These are phyloP conservation scores for Drosophila pruinosa DNA, from an alignment of 1,140 invertebrate genomes.

Conservation along the genomic window DNA sequence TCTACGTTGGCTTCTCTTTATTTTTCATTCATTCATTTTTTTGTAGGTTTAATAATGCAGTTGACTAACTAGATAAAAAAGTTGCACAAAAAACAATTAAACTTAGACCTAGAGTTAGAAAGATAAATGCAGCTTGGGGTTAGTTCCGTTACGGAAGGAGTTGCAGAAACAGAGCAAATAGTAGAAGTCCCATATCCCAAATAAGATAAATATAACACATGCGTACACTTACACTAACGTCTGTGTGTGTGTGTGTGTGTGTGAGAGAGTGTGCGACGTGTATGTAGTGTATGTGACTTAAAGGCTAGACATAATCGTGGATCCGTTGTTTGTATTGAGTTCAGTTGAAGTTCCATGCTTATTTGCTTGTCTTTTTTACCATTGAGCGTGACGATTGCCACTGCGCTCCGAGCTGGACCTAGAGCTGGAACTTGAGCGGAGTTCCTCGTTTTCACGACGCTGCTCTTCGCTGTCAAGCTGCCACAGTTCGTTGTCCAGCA, in stretches of 20 bases:
- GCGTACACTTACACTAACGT: constrained; percentile 30
- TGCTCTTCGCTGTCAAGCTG: constrained; percentile 54
- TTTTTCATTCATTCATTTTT: not conserved
- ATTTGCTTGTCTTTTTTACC: constrained; percentile 25
- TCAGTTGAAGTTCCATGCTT: constrained; percentile 47
- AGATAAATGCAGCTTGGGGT: constrained; percentile 37
- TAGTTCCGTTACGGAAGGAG: too few species aligned
- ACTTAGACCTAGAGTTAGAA: constrained; percentile 56
- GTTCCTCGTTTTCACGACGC: constrained; percentile 40
- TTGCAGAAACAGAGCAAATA: constrained; percentile 8
- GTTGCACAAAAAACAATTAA: constrained; percentile 61
- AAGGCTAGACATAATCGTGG: constrained; percentile 46
- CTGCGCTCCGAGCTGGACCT: constrained; percentile 19
- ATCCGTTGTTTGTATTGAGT: constrained; percentile 59
- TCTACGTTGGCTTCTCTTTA: constrained; percentile 10
- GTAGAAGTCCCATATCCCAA: constrained; percentile 51
- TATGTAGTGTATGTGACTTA: constrained; percentile 14
- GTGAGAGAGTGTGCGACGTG: not conserved
- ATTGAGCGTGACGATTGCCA: constrained; percentile 36
- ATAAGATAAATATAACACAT: constrained; percentile 52
- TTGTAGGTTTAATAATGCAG: constrained; percentile 59
- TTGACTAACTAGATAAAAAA: constrained; percentile 59
- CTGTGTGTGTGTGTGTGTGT: constrained; percentile 1
- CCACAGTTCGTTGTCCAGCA: constrained; percentile 60
- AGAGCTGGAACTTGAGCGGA: constrained; percentile 32